A percentile compares a stretch with the other conserved stretches of the same genome.
Evolutionary conservation across 2,113 vertebrate genomes (phyloP).

Genomic region (Xiphias gladius): DNA sequence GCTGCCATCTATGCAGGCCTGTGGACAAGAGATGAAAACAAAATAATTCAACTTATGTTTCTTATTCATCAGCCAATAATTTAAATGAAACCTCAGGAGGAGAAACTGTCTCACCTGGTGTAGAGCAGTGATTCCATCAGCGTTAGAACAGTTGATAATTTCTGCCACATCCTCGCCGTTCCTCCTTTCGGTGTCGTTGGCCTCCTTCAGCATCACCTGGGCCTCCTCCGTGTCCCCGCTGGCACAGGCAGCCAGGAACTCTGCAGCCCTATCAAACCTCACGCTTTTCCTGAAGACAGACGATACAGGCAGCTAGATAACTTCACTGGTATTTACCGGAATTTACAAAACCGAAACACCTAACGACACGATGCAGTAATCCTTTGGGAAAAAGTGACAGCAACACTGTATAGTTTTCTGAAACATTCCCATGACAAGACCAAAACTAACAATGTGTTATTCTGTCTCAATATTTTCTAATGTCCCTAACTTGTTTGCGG

Average conservation of each 20-base stretch:
- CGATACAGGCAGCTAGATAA: not conserved
- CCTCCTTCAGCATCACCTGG: slow-evolving; percentile 85
- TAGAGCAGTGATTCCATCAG: slow-evolving; percentile 92
- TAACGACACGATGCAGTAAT: not conserved
- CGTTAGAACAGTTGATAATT: slow-evolving; percentile 88
- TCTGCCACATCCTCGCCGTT: slow-evolving; percentile 44
- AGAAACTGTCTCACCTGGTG: slow-evolving; percentile 85
- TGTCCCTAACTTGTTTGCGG: not conserved
- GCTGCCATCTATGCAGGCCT: slow-evolving; percentile 97
- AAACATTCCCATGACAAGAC: not conserved
- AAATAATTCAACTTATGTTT: not conserved
- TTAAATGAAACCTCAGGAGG: not conserved
- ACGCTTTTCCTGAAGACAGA: slow-evolving; percentile 81
- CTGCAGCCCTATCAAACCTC: slow-evolving; percentile 90
- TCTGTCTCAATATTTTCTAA: not conserved
- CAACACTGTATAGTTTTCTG: not conserved
- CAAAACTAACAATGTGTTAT: not conserved
- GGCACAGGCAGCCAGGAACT: slow-evolving; percentile 92
- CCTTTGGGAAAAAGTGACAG: too few relatives aligned
- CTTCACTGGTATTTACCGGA: not conserved
- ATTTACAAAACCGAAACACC: not conserved
- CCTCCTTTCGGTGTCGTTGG: slow-evolving; percentile 41
- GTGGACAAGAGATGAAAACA: slow-evolving; percentile 11
- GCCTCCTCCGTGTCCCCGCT: slow-evolving; percentile 90
- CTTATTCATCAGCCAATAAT: not conserved